Evolutionary conservation across 2,888 invertebrate genomes (phyloP), one percentile per base, ranked within the genome.

Genomic region (Campoplex nolae): DNA sequence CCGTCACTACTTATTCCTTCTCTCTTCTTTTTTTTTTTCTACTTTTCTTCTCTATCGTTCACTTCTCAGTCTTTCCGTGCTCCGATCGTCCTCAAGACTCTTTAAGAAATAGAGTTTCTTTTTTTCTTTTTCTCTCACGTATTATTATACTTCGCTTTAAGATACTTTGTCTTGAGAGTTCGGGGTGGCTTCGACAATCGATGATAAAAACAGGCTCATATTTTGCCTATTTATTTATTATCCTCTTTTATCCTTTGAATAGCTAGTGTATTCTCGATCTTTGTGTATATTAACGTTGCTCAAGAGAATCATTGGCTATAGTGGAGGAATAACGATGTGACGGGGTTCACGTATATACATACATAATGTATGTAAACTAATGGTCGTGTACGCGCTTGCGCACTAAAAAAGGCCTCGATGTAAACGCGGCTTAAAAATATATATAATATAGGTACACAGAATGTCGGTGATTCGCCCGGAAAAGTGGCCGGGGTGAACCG

Each of bases 401-500:
- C 48, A 54, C n/a, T 48, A n/a, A 38, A 48, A 48, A 51, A 62
- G 28, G 32, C 62, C 8, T n/a, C 75, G 42, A 45, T 75, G 75
- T 75, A 62, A 75, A 65, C 48, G 76, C 65, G 65, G 45, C 76
- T 75, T 75, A 23, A 42, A 11, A n/a, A 23, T 65, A 32, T 48
- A 65, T 48, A 76, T 76, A 42, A 65, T 8, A 38, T 67, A 28
- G 18, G 54, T 28, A 45, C 16, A 76, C 35, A 45, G 35, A 78
- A 48, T 38, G 48, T 67, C 32, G n/a, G 65, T 35, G 65, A 78
- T 74, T 65, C 75, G 56, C 80, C 79, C 82, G 87, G 87, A 84
- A 84, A 82, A 87, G 84, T 84, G 84, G 86, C 87, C 87, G 87
- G 84, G 83, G 65, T 42, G 48, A 73, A 28, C 32, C 68, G 62